Percentiles rank a stretch among this genome's conserved stretches.
phyloP scores from a whole-genome alignment of 2,888 invertebrate species.

The Tiliacea citrago region DNA sequence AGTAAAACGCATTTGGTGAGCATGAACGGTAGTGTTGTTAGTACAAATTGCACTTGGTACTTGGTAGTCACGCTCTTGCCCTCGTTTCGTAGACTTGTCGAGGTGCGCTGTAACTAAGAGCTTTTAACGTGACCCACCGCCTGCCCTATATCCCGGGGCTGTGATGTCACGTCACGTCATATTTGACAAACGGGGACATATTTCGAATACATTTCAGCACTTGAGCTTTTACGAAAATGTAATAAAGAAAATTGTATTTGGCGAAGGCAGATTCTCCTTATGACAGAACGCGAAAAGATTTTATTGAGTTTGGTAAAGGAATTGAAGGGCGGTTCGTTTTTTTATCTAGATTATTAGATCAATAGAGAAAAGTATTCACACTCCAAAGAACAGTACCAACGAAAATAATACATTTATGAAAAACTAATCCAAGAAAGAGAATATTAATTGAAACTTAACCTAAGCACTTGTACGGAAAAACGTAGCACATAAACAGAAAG shows the following conservation, averaged over 20 bases:
- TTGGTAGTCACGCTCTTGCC: slow-evolving; percentile 80
- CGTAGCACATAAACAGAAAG: slow-evolving; percentile 48
- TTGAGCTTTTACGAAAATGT: slow-evolving; percentile 38
- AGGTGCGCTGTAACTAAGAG: slow-evolving; percentile 81
- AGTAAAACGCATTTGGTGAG: slow-evolving; percentile 45
- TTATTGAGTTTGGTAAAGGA: slow-evolving; percentile 40
- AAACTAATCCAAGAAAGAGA: slow-evolving; percentile 5
- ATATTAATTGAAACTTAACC: slow-evolving; percentile 7
- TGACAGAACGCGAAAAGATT: slow-evolving; percentile 35
- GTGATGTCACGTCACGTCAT: slow-evolving; percentile 73
- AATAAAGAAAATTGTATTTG: slow-evolving; percentile 54
- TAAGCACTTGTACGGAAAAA: slow-evolving; percentile 50
- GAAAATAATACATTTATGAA: neutral
- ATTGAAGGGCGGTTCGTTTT: slow-evolving; percentile 18
- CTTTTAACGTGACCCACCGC: slow-evolving; percentile 84
- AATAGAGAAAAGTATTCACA: neutral
- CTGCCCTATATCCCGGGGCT: slow-evolving; percentile 81
- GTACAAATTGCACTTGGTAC: slow-evolving; percentile 64
- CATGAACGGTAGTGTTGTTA: slow-evolving; percentile 56
- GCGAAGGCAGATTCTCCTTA: slow-evolving; percentile 37
- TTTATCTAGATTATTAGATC: slow-evolving; percentile 32
- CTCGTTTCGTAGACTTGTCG: slow-evolving; percentile 77
- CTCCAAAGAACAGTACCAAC: neutral
- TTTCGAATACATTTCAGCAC: slow-evolving; percentile 42
- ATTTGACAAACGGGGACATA: slow-evolving; percentile 65